Evolutionary conservation across 2,888 invertebrate species (phyloP), one percentile per base, ranked within the genome.

Genomic region (Synanthedon formicaeformis): DNA sequence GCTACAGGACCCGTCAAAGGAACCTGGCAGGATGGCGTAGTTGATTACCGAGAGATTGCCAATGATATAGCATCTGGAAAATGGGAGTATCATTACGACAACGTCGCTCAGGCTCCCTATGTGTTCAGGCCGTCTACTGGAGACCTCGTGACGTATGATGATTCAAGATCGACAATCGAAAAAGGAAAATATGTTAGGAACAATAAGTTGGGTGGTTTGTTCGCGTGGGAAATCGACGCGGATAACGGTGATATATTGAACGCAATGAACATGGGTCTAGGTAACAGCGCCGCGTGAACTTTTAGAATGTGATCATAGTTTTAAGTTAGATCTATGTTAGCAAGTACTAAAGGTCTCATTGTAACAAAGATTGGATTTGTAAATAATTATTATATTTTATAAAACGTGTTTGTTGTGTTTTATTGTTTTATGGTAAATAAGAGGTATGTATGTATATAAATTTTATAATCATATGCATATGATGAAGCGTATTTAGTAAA

Each of bases 1-100:
- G 87, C 87, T 1, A 77, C 81, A 34, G 87, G 87, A 1, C 81
- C 87, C 0, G 78, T 78, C 48, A 87, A 87, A 56, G 87, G 87
- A 1, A 82, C 86, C 0, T 87, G 87, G 87, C 87, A 87, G 55
- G 87, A 87, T 4, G 87, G 87, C 10, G 87, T 87, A 0, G 86
- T 87, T 0, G 87, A 87, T 57, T 87, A 87, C 55, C 78, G 87
- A 57, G 84, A 84, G 53, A 82, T 87, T 2, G 86, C 84, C 0
- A 81, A 69, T 2, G 86, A 80, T 53, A 78, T 87, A 5, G 81
- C 84, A 10, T 66, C 69, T 54, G 82, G 82, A 0, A 76, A 83
- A 58, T 87, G 86, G 86, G 81, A 86, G 56, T 87, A 86, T 58
- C 76, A 76, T 48, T 87, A 86, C 23, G 87, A 87, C 51, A 81